These are phyloP conservation scores for Oreotrochilus melanogaster DNA, from an alignment of 2,113 vertebrate genomes.

Conservation along the genomic window DNA sequence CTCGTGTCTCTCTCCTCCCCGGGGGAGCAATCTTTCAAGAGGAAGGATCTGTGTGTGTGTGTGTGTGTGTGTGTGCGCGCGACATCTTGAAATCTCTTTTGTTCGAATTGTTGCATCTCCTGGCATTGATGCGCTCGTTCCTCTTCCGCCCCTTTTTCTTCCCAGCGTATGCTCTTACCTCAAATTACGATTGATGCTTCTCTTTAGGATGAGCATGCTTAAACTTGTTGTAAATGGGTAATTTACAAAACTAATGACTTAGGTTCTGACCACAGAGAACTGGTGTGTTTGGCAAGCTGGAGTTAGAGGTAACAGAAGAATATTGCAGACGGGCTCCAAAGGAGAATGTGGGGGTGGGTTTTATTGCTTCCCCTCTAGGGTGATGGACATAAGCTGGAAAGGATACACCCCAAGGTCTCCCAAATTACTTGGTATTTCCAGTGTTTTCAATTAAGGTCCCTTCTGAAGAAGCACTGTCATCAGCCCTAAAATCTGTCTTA, in stretches of 20 bases:
- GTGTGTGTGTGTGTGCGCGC: not conserved
- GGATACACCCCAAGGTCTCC: not conserved
- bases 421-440: not conserved
- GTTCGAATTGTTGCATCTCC: not conserved
- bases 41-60: not conserved
- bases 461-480: not conserved
- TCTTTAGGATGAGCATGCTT: not conserved
- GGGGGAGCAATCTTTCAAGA: not conserved
- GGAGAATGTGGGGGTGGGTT: not conserved
- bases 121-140: not conserved
- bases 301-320: not conserved
- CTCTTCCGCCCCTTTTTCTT: not conserved
- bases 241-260: not conserved
- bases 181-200: not conserved
- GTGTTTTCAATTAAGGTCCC: not conserved
- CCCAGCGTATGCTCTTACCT: not conserved
- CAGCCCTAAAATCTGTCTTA: not conserved
- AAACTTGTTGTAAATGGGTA: not conserved
- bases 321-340: not conserved
- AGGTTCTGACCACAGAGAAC: not conserved
- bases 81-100: conserved; percentile 56
- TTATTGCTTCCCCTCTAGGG: not conserved
- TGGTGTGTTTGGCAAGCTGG: not conserved
- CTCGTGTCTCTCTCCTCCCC: not conserved
- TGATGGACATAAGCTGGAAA: not conserved